A percentile compares a stretch with the other conserved stretches of the same genome.
These are phyloP conservation scores for Coenobita brevimanus DNA, from an alignment of 1,140 invertebrate species.

Conservation along the genomic window DNA sequence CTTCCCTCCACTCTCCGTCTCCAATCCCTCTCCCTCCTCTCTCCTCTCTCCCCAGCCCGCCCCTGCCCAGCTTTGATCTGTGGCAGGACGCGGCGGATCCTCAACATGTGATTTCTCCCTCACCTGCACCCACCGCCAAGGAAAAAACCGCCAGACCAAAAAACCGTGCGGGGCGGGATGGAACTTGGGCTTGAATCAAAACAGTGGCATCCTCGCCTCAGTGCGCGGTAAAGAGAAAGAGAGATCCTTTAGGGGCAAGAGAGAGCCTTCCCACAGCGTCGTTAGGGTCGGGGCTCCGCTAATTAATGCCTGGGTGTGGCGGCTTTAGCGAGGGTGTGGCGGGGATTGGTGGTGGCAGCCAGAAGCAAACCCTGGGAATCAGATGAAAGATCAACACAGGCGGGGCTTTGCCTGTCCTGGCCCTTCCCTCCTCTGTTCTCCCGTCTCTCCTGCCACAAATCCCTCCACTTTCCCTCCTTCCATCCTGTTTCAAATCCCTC, in stretches of 20 bases:
- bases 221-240: slow-evolving; percentile 13
- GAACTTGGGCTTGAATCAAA: slow-evolving; percentile 50
- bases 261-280: not conserved
- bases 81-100: not conserved
- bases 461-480: not conserved
- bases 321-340: not conserved
- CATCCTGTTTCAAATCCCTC: too few species aligned
- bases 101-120: slow-evolving; percentile 47
- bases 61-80: too few species aligned
- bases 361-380: slow-evolving; percentile 37
- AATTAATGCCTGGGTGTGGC: not conserved
- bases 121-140: not conserved
- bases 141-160: not conserved
- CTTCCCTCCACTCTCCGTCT: too few species aligned
- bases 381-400: slow-evolving; percentile 51
- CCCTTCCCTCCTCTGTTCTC: not conserved
- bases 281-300: not conserved
- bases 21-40: too few species aligned
- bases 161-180: not conserved
- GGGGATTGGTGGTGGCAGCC: not conserved
- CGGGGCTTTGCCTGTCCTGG: not conserved
- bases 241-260: not conserved
- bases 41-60: too few species aligned
- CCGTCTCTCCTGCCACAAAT: too few species aligned
- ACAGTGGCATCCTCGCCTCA: slow-evolving; percentile 35